Base-by-base conservation (phyloP, 2,797 vertebrate genomes). In the Lacerta viridis region DNA sequence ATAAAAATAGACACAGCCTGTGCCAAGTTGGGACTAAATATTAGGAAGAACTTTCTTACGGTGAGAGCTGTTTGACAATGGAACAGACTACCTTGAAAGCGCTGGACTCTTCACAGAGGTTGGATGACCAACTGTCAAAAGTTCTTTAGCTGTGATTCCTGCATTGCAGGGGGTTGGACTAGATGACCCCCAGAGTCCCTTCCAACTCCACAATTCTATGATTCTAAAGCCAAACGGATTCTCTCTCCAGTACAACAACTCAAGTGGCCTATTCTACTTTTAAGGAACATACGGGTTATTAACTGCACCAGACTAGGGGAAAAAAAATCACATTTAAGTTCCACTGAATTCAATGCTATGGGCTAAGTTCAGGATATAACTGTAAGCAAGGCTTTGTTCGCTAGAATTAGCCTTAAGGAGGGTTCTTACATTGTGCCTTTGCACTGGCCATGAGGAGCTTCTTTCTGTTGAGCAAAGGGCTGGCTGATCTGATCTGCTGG, bases 381-480 rank as follows among this genome's bases (percentile, higher is more conserved):
- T 11, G 79, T 64, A 39, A 80, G 23, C 79, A 64, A 80, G 29
- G 33, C 76, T 50, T n/a, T 80, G 79, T 80, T 80, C 55, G 64
- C 10, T 20, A 20, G n/a, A 80, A n/a, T 33, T 33, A 15, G 79
- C 79, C 64, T 59, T 66, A 39, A 81, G 79, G 79, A 66, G 50
- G 15, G n/a, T 59, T 2, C 33, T 39, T 10, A 64, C 10, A 2
- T 64, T 64, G 33, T 64, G 79, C 79, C 55, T 80, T 36, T 80
- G 79, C 79, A 64, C 9, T 41, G 80, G 80, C 11, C 13, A 81
- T 36, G 15, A 39, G 18, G 11, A 27, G 61, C 59, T 66, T 41
- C 36, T 81, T 81, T 36, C 33, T 64, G 59, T 66, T 29, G 11
- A 3, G 27, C 2, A 11, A 81, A 81, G 23, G 25, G 50, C 55